A percentile compares a stretch with the other conserved stretches of the same genome.
phyloP scores from a whole-genome alignment of 1,140 invertebrate species.

The Epicauta chinensis region DNA sequence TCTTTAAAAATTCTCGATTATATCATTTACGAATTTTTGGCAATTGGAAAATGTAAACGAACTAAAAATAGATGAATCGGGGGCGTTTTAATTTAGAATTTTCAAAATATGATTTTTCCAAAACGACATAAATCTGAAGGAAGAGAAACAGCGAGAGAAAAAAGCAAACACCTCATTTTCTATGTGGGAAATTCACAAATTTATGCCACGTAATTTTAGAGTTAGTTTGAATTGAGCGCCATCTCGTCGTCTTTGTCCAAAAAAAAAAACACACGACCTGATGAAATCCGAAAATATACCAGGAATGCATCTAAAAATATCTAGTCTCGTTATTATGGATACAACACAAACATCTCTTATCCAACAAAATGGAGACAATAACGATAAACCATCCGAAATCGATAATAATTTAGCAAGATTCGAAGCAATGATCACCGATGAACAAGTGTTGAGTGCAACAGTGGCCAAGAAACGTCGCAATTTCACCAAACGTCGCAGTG shows the following conservation, averaged over 20 bases:
- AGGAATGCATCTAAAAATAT: neutral
- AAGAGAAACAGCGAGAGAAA: too few species aligned
- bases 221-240: neutral
- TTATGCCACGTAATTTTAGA: neutral
- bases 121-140: too few species aligned
- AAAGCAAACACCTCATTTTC: too few species aligned
- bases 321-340: conserved; percentile 34
- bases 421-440: conserved; percentile 42
- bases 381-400: conserved; percentile 22
- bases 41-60: too few species aligned
- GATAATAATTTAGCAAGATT: conserved; percentile 23
- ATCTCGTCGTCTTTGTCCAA: neutral
- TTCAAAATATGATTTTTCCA: too few species aligned
- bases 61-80: too few species aligned
- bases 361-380: conserved; percentile 21
- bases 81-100: too few species aligned
- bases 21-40: too few species aligned
- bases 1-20: too few species aligned
- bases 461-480: conserved; percentile 47
- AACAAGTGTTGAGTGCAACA: conserved; percentile 44
- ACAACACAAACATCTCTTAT: conserved; percentile 24
- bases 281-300: neutral
- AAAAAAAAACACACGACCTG: neutral
- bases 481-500: conserved; percentile 48
- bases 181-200: too few species aligned